Evolutionary conservation across 2,888 invertebrate genomes (phyloP), one percentile per base, ranked within the genome.

Genomic region (Troides aeacus): DNA sequence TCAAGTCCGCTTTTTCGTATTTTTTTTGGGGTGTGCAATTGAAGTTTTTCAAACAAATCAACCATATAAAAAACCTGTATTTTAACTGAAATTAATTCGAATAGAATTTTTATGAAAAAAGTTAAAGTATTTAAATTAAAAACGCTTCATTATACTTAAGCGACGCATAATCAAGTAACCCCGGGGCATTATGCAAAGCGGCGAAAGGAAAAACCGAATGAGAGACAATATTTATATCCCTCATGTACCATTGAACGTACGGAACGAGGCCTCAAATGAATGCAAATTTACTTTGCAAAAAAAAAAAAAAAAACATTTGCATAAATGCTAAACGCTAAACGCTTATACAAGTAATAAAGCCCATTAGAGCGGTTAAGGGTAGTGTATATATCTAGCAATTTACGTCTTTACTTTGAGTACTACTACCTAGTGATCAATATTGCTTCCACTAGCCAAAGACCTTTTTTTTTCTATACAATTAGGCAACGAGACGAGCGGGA

Each of bases 181-280:
- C 74, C 76, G 69, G 77, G 80, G 79, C 75, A 76, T 81, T 81
- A 86, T 86, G 87, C 84, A 85, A 88, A 81, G 76, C 74, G 74
- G 72, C 70, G 75, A 74, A 77, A 78, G 79, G 76, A 75, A 73
- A 79, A 82, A 84, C 76, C 81, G 81, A 74, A 78, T 77, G 72
- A 80, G 81, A 82, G 82, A 84, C 84, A 85, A 86, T 88, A 88
- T 88, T 88, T 87, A 88, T 88, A 80, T 78, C 85, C 82, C 83
- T 78, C 79, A 85, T 88, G 88, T 84, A 78, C 82, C 88, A 88
- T 88, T 89, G 85, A 85, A 84, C 88, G 86, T 81, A 78, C 78
- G 79, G 86, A 84, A 82, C 76, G 84, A 85, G 83, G 79, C 84
- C 86, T 80, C 87, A 83, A 86, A 84, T 86, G 78, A 84, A 87